Percentiles rank a stretch among this genome's conserved stretches.
phyloP scores from a whole-genome alignment of 2,888 invertebrate species.

The Zaprionus obscuricornis region DNA sequence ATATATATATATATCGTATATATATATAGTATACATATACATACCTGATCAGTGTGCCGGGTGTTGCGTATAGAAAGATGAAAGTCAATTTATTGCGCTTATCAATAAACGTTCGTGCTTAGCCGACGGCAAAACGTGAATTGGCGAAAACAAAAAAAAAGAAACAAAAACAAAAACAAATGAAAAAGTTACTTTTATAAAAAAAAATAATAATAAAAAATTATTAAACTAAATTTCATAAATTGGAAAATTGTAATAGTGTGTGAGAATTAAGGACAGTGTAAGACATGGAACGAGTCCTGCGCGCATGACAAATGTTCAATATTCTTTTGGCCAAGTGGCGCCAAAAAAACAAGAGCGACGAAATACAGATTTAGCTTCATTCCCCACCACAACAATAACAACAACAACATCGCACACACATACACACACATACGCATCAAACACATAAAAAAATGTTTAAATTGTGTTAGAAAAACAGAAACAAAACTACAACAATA shows the following conservation, averaged over 20 bases:
- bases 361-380: constrained; percentile 10
- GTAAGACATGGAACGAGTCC: constrained; percentile 39
- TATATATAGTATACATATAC: background rate
- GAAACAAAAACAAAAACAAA: constrained; percentile 6
- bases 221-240: background rate
- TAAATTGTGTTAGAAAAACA: constrained; percentile 28
- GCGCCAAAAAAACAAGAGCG: constrained; percentile 36
- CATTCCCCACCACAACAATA: background rate
- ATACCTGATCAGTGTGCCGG: constrained; percentile 19
- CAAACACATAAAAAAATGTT: constrained; percentile 29
- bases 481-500: background rate
- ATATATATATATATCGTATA: background rate
- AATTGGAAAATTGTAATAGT: background rate
- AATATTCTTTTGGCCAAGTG: constrained; percentile 44
- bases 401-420: background rate
- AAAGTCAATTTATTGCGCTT: constrained; percentile 8
- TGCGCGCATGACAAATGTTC: constrained; percentile 47
- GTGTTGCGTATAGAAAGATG: constrained; percentile 33
- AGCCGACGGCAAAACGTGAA: constrained; percentile 67
- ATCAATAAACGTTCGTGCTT: constrained; percentile 27
- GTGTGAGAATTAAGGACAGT: constrained; percentile 21
- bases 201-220: background rate
- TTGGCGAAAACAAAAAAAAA: background rate
- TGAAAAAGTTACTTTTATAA: constrained; percentile 10
- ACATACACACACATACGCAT: background rate